Evolutionary conservation across 1,140 invertebrate species (phyloP), one percentile per base, ranked within the genome.

Genomic region (Brachionus paranguensis): DNA sequence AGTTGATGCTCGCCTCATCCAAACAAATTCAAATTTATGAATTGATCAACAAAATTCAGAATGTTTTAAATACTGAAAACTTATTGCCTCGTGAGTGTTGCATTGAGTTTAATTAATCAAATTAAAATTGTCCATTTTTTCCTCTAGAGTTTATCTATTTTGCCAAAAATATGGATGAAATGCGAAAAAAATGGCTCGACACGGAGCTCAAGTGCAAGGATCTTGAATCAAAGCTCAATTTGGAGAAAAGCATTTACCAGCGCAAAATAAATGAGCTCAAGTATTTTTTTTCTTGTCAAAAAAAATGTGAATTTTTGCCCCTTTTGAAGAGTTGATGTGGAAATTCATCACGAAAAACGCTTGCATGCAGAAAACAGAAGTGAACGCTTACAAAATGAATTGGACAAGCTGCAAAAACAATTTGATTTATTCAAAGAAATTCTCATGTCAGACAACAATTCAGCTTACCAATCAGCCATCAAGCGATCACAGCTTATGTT

Each of bases 21-120:
- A 81, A 60, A 81, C 78, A 81, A 68, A 60, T 81, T 60, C 78
- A 81, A 81, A 81, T 81, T 68, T 81, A 81, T 14, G 78, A 81
- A 5, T 43, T 81, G 60, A 43, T 81, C 17, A 81, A 81, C 29
- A 81, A 81, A 64, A 81, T 81, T 14, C 78, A 81, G 45, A 81
- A 81, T 68, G 78, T 81, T 14, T n/a, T 81, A 37, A 81, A 81
- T 24, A 81, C 78, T 45, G 78, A 81, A 50, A 50, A 27, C 47
- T 29, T 76, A 76, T 27, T 76, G 17, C 72, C 72, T 50, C 72
- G 72, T 76, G 47, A 76, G 72, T 27, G 12, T n/a, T 20, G n/a
- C 53, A 60, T 60, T 60, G 53, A 47, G 7, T 20, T n/a, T 17
- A 45, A 7, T 24, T 41, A 43, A 47, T 50, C 1, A 76, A 76